Evolutionary conservation across 2,113 vertebrate genomes (phyloP).

Genomic region (Copsychus sechellarum): DNA sequence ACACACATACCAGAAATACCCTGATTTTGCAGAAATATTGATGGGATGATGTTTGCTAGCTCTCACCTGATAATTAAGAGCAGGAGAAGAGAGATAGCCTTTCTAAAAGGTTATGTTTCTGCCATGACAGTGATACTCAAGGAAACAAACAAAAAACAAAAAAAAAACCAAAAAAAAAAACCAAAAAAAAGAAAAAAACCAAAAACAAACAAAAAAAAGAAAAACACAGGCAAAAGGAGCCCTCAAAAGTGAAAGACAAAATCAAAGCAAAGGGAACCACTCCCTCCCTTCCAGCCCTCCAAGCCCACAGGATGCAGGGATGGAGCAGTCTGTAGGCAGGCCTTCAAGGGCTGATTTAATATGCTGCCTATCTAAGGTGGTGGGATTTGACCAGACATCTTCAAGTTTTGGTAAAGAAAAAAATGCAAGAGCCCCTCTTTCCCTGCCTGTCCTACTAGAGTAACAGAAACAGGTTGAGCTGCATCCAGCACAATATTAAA

Average conservation of each 20-base stretch:
- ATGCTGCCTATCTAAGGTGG: background rate
- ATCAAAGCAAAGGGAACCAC: background rate
- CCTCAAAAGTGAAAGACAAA: background rate
- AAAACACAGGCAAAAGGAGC: background rate
- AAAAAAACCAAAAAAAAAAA: background rate
- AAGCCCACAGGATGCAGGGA: background rate
- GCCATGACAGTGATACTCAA: background rate
- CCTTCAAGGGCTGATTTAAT: background rate
- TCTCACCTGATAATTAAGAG: background rate
- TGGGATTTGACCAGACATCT: background rate
- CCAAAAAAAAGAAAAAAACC: background rate
- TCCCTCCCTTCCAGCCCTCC: background rate
- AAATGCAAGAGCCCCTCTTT: background rate
- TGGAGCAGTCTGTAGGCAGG: background rate
- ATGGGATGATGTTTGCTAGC: background rate
- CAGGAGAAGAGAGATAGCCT: background rate
- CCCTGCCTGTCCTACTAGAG: background rate
- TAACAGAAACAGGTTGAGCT: background rate
- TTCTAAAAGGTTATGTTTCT: background rate
- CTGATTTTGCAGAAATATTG: background rate
- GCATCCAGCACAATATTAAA: background rate
- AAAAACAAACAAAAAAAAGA: background rate
- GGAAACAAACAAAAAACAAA: background rate
- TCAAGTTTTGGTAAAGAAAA: background rate
- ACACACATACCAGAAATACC: background rate